Base-by-base conservation (phyloP, 37 sponge, comb jelly and placozoan genomes). In the Cliona cf. orientalis region DNA sequence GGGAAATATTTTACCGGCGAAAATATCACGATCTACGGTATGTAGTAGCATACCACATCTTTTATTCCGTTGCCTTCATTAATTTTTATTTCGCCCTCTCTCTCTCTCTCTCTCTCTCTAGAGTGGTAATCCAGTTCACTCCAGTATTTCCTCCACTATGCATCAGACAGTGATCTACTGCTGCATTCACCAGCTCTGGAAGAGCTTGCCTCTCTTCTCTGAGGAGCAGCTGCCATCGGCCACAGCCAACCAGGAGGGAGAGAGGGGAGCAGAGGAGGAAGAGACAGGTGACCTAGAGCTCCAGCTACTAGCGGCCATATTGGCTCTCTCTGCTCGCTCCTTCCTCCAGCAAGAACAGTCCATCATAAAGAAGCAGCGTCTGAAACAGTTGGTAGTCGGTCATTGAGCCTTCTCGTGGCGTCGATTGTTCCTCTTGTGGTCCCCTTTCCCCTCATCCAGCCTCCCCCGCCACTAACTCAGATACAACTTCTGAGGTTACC, bases 141-240 rank as follows among this genome's bases (percentile, higher is more conserved):
- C 58, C 12, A 32, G 38, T 9, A 39, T 84, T 31, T 46, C 86
- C 1, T 0, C 32, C 11, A n/a, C 46, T 7, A 42, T 60, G 38
- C 31, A 78, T 23, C 42, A 59, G 35, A 61, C 42, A 43, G 86
- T 77, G 2, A 17, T 66, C 35, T 85, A 45, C 46, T 22, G 46
- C 29, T 72, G 78, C 58, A 6, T 68, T 2, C 78, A 60, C 25
- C 86, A 77, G 49, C 39, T 85, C 14, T 85, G 86, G 86, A 41
- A 37, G 26, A 46, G 78, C 3, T 62, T 85, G 31, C 44, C 58
- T 40, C 37, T 66, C 29, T 84, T 56, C 68, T 63, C 75, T 25
- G 84, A 84, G 31, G 2, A 21, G 2, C 25, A 17, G 26, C 67
- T 84, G 39, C 1, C 38, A 5, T 39, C 28, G 28, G 32, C 60